These are phyloP conservation scores for Dromius quadrimaculatus DNA, from an alignment of 2,888 invertebrate species.

Conservation along the genomic window DNA sequence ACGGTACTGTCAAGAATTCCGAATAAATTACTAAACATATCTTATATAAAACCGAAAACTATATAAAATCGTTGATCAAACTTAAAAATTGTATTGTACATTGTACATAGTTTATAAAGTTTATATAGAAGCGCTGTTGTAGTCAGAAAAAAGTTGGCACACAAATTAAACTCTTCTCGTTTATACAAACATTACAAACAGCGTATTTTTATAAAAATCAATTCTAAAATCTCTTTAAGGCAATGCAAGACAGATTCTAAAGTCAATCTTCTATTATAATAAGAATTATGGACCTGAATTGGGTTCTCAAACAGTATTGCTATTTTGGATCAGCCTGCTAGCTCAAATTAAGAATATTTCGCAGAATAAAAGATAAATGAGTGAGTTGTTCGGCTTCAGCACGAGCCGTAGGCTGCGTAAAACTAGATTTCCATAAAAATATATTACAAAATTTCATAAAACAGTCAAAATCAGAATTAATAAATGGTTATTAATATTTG, in stretches of 20 bases:
- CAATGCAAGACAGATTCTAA: constrained; percentile 37
- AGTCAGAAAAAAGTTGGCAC: constrained; percentile 22
- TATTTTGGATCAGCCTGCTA: background rate
- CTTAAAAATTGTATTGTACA: too few relatives aligned
- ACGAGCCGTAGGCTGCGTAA: too few relatives aligned
- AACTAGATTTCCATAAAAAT: too few relatives aligned
- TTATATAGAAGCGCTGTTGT: background rate
- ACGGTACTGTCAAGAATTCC: too few relatives aligned
- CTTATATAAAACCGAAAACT: background rate
- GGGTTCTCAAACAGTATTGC: background rate
- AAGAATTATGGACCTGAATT: constrained; percentile 6
- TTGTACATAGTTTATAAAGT: constrained; percentile 6
- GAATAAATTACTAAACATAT: constrained; percentile 14
- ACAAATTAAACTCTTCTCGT: too few relatives aligned
- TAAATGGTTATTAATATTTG: background rate
- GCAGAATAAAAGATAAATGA: too few relatives aligned
- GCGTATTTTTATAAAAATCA: constrained; percentile 41
- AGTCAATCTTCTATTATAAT: constrained; percentile 31
- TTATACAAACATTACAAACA: constrained; percentile 16
- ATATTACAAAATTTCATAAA: background rate
- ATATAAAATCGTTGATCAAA: constrained; percentile 1
- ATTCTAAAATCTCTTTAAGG: constrained; percentile 38
- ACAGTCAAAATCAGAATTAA: too few relatives aligned
- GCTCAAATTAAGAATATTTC: too few relatives aligned
- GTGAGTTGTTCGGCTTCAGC: too few relatives aligned